Evolutionary conservation across 2,888 invertebrate genomes (phyloP), one percentile per base, ranked within the genome.

Genomic region (Drosophila maculinotata): DNA sequence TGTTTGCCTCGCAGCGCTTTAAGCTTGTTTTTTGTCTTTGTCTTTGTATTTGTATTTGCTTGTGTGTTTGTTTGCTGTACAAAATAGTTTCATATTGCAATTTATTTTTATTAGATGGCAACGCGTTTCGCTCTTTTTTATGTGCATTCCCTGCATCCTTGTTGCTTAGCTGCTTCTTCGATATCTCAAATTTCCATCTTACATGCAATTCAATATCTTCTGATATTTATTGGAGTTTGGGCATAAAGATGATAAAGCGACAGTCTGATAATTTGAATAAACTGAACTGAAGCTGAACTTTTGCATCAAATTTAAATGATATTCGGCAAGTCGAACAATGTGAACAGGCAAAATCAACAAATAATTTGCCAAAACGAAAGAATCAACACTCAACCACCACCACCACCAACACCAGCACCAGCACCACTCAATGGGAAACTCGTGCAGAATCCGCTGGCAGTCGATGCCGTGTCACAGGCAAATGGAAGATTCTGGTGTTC

Each of bases 61-160:
- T 41, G 12, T 36, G 15, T 28, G 20, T 62, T 3, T 25, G 15
- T 20, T 30, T 48, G 39, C 53, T 58, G 53, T 35, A 53, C 57
- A 49, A 72, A 79, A 80, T 84, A 84, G 85, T 71, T 85, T 84
- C 76, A 79, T 85, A 85, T 76, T 85, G 73, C 83, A 76, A 70
- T 81, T 76, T 83, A 76, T 69, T 76, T 85, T 79, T 76, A 80
- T 85, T 79, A 79, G 69, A 54, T 59, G 57, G 57, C 47, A 58
- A 47, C 51, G 53, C 57, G 51, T 20, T n/a, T 53, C 39, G 39
- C 48, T 36, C 10, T 1, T 31, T 54, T 73, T 59, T 54, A 53
- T 60, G 60, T 64, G 69, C 69, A 79, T 67, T 67, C 68, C 44
- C 42, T 45, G 57, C 36, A 42, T 9, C 26, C 17, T 45, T 45